These are phyloP conservation scores for Pilophorus perplexus DNA, from an alignment of 2,888 invertebrate genomes.

Conservation along the genomic window DNA sequence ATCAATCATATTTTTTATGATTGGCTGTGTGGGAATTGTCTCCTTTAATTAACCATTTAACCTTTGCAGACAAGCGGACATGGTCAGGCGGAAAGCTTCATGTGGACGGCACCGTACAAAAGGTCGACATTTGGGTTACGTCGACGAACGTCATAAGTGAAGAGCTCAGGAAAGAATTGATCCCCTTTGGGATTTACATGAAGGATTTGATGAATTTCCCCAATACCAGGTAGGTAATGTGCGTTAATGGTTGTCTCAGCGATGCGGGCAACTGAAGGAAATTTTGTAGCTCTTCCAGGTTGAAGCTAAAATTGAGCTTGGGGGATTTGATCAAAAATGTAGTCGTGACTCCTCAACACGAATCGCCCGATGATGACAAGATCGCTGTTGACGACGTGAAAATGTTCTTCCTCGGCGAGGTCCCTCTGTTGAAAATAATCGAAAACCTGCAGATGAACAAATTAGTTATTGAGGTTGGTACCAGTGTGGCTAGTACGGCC, in stretches of 20 bases:
- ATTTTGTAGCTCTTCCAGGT: not conserved
- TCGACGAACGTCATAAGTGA: constrained; percentile 13
- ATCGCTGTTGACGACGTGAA: constrained; percentile 23
- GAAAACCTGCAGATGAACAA: constrained; percentile 28
- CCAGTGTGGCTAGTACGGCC: not conserved
- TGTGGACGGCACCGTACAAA: not conserved
- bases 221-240: too few species aligned
- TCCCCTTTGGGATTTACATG: constrained; percentile 28
- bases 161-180: constrained; percentile 12
- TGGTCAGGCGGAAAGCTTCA: not conserved
- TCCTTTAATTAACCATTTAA: not conserved
- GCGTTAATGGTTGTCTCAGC: not conserved
- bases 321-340: constrained; percentile 25
- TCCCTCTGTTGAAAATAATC: constrained; percentile 17
- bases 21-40: too few species aligned
- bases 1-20: not conserved
- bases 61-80: constrained; percentile 17
- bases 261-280: not conserved
- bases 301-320: not conserved
- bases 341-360: not conserved
- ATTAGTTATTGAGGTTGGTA: constrained; percentile 23
- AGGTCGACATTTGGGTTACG: constrained; percentile 21
- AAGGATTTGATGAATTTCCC: constrained; percentile 21
- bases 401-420: constrained; percentile 14
- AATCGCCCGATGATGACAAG: not conserved